Base-by-base conservation (phyloP, 1,140 invertebrate genomes). In the Drosophila erecta region DNA sequence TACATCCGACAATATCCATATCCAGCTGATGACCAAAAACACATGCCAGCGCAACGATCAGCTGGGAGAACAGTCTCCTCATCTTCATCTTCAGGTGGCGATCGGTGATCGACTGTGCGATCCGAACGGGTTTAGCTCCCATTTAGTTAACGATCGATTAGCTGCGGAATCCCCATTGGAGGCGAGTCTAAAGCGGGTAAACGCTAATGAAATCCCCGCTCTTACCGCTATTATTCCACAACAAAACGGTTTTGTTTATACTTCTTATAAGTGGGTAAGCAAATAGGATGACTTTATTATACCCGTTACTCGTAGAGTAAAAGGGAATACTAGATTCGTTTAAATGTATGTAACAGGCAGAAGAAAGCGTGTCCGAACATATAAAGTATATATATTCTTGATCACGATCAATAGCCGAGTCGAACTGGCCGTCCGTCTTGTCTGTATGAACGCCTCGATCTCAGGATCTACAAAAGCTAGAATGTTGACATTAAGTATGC, bases 31-130 rank as follows among this genome's bases (percentile, higher is more conserved):
- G 72, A 7, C 40, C 49, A 24, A 55, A 55, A 51, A 59, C 57
- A 37, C 33, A 44, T 56, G 74, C 10, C 33, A 43, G 35, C 22
- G 50, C 8, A 22, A 49, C 37, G 14, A 77, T 20, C 43, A 87
- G 38, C n/a, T 70, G 47, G 24, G 44, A 15, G 20, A 37, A 2
- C 20, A 62, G 14, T 37, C 40, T 20, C 17, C 15, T 12, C 17
- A 20, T 27, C 54, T 47, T 62, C 83, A 81, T 86, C 43, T 70
- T 50, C 40, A 10, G 44, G 50, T 64, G 58, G 64, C 53, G 53
- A 56, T 35, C 64, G 41, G 10, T 44, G 27, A 47, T 47, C 27
- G 37, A 69, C 50, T 49, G 66, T 38, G 27, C 11, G 57, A 20
- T 30, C 6, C 20, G 66, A 70, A 70, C 66, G 64, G 66, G 66